phyloP scores from a whole-genome alignment of 2,797 vertebrate species.

The Sciaenops ocellatus region DNA sequence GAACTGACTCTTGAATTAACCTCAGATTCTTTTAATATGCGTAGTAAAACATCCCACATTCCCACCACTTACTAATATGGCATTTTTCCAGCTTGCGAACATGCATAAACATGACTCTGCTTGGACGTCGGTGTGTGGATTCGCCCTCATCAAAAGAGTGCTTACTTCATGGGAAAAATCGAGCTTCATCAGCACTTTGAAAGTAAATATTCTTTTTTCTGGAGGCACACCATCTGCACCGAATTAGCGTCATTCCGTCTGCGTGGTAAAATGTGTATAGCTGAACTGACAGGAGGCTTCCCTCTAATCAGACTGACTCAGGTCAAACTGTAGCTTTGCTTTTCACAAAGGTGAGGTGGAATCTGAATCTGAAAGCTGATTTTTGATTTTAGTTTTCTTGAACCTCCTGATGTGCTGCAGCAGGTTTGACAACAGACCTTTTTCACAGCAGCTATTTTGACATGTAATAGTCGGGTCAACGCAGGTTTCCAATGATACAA shows the following conservation, averaged over 20 bases:
- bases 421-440: neutral
- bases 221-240: constrained; percentile 30
- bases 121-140: constrained; percentile 15
- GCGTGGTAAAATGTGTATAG: neutral
- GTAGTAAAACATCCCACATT: constrained; percentile 46
- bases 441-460: too few species aligned
- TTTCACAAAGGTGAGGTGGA: neutral
- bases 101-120: constrained; percentile 55
- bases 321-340: neutral
- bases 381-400: neutral
- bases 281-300: neutral
- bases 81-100: constrained; percentile 43
- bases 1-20: constrained; percentile 43
- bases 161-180: constrained; percentile 39
- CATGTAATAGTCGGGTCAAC: too few species aligned
- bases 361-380: neutral
- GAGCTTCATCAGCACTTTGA: constrained; percentile 45
- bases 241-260: constrained; percentile 30
- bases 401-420: neutral
- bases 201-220: constrained; percentile 36
- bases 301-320: neutral
- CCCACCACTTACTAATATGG: constrained; percentile 40
- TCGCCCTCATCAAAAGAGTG: constrained; percentile 51
- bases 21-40: constrained; percentile 39
- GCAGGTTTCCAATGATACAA: too few species aligned